A percentile compares a stretch with the other conserved stretches of the same genome.
Evolutionary conservation across 2,888 invertebrate genomes (phyloP).

Genomic region (Hydropsyche betteni): DNA sequence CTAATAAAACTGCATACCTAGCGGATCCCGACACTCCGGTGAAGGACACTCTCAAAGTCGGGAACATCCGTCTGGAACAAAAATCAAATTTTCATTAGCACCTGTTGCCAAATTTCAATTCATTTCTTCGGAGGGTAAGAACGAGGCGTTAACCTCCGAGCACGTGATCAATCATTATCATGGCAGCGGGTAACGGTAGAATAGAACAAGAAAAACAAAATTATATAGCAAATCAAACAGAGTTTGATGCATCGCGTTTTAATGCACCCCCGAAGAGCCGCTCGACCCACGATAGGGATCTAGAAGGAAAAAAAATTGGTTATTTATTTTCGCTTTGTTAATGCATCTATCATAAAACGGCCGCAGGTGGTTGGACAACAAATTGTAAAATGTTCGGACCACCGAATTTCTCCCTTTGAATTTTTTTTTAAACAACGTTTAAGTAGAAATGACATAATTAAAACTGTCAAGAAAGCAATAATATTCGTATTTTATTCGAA

Average conservation of each 20-base stretch:
- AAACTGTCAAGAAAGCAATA: slow-evolving; percentile 20
- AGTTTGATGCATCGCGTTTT: slow-evolving; percentile 69
- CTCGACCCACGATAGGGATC: slow-evolving; percentile 50
- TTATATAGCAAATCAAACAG: slow-evolving; percentile 68
- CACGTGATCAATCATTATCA: slow-evolving; percentile 48
- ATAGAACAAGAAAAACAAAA: slow-evolving; percentile 45
- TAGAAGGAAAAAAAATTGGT: slow-evolving; percentile 35
- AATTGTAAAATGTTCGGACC: slow-evolving; percentile 30
- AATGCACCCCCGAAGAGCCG: slow-evolving; percentile 68
- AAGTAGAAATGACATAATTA: slow-evolving; percentile 22
- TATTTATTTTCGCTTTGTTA: slow-evolving; percentile 50
- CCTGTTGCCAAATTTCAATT: slow-evolving; percentile 9
- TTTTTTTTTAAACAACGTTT: not conserved
- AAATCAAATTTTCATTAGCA: slow-evolving; percentile 42
- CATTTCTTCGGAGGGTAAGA: not conserved
- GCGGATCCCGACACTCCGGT: slow-evolving; percentile 75
- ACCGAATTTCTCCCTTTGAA: slow-evolving; percentile 8
- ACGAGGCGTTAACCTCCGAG: slow-evolving; percentile 43
- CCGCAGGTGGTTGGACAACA: slow-evolving; percentile 38
- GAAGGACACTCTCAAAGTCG: slow-evolving; percentile 86
- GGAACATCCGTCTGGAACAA: slow-evolving; percentile 86
- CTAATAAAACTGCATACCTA: slow-evolving; percentile 83
- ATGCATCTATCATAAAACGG: slow-evolving; percentile 46
- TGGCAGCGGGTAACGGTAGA: slow-evolving; percentile 47
- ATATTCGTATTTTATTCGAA: slow-evolving; percentile 19